Conservation (phyloP, 1,140 invertebrate species). For the Microplitis demolitor region DNA sequence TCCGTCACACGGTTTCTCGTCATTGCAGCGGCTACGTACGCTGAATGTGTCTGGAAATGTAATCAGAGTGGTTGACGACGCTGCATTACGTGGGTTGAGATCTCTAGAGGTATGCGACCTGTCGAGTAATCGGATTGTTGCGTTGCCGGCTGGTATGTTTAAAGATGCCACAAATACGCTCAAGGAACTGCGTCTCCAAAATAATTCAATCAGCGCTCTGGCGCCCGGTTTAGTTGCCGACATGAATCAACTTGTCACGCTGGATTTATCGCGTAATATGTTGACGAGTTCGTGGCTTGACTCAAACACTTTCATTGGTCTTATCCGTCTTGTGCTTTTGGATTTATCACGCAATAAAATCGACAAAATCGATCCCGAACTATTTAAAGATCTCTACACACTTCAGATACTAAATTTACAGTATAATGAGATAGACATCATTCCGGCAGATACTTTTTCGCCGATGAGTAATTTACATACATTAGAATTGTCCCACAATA, state of each 20-base stretch:
- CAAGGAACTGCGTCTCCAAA: slow-evolving; percentile 84
- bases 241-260: slow-evolving; percentile 80
- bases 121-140: slow-evolving; percentile 85
- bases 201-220: slow-evolving; percentile 84
- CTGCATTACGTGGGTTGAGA: slow-evolving; percentile 77
- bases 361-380: slow-evolving; percentile 76
- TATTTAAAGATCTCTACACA: slow-evolving; percentile 82
- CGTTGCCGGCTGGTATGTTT: slow-evolving; percentile 83
- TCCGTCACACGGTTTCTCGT: slow-evolving; percentile 78
- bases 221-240: slow-evolving; percentile 81
- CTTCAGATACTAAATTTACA: slow-evolving; percentile 80
- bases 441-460: slow-evolving; percentile 79
- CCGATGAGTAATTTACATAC: slow-evolving; percentile 84
- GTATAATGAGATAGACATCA: slow-evolving; percentile 77
- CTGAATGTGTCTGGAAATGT: slow-evolving; percentile 83
- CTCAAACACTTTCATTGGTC: slow-evolving; percentile 80
- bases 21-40: slow-evolving; percentile 73
- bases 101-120: slow-evolving; percentile 81
- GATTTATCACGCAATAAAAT: slow-evolving; percentile 86
- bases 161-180: slow-evolving; percentile 76
- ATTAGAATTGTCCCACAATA: slow-evolving; percentile 77
- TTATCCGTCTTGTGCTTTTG: slow-evolving; percentile 83
- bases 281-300: slow-evolving; percentile 84
- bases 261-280: slow-evolving; percentile 88
- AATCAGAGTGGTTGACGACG: slow-evolving; percentile 83